phyloP scores from a whole-genome alignment of 2,113 vertebrate genomes.

The Proterorhinus semilunaris region DNA sequence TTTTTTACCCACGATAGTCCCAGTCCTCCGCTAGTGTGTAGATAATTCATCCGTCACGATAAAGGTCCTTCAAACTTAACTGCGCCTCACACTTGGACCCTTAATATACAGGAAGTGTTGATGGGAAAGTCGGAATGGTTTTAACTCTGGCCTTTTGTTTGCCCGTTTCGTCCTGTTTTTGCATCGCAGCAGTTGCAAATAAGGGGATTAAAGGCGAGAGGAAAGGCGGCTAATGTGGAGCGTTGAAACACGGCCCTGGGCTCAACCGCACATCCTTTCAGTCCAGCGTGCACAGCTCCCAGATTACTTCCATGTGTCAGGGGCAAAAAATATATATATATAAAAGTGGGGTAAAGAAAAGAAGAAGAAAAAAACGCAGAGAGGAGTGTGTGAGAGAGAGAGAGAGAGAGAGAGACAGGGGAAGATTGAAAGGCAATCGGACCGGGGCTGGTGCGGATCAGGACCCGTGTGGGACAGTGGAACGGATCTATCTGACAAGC shows the following conservation, averaged over 20 bases:
- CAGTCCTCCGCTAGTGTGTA: no score
- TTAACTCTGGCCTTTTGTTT: conserved; percentile 72
- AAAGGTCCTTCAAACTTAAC: background rate
- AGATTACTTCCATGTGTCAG: conserved; percentile 78
- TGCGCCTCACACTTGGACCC: conserved; percentile 24
- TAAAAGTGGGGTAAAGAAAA: conserved; percentile 35
- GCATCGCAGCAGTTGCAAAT: conserved; percentile 65
- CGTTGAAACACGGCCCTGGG: conserved; percentile 65
- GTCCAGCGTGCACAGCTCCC: conserved; percentile 61
- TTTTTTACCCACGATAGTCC: no score
- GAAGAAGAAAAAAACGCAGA: conserved; percentile 62
- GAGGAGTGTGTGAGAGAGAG: conserved; percentile 36
- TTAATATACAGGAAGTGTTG: conserved; percentile 59
- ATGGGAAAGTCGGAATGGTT: conserved; percentile 50
- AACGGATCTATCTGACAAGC: conserved; percentile 81
- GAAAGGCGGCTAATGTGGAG: conserved; percentile 70
- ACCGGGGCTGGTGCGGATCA: conserved; percentile 65
- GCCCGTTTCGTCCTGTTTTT: conserved; percentile 62
- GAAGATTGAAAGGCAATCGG: conserved; percentile 58
- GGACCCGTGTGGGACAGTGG: conserved; percentile 71
- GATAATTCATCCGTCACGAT: no score
- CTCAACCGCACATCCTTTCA: conserved; percentile 74
- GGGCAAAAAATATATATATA: conserved; percentile 22
- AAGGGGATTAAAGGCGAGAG: conserved; percentile 72
- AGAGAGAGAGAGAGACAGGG: background rate